Evolutionary conservation across 2,113 vertebrate species (phyloP), one percentile per base, ranked within the genome.

Genomic region (Pycnonotus jocosus): DNA sequence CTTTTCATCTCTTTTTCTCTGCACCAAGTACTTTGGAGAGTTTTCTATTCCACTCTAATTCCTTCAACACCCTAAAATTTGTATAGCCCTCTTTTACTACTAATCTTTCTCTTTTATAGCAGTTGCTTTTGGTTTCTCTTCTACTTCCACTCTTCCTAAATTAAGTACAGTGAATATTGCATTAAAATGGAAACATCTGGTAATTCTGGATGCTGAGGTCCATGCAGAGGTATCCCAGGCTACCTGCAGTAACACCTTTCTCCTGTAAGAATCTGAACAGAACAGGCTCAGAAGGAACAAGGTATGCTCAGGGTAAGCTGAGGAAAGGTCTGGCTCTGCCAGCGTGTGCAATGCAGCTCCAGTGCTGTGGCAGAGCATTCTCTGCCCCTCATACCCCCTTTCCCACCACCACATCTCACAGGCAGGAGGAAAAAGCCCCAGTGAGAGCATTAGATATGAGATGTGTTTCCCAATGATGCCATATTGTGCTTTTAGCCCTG

Each of bases 301-400:
- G 77, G 37, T 17, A 5, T 31, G 38, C 45, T 44, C 33, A 22
- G 54, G 44, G 45, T 6, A 13, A 69, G 44, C 28, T 28, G 25
- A 71, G 47, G 53, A 60, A 44, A 79, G 51, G 28, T 10, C 37
- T 50, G 68, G 15, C 15, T 38, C 35, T 72, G 58, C 44, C 21
- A 40, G 31, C 0, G 4, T 0, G 10, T 5, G 28, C 31, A 18
- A 0, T 4, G 7, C 33, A 60, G 60, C 60, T n/a, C 19, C 14
- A 18, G 12, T 3, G 13, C 51, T 12, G 53, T 1, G 25, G n/a
- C 1, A 1, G 17, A 78, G 65, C 47, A 81, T 28, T 40, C 54
- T 28, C 22, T 4, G 17, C 11, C 40, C 73, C 54, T 25, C 74
- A 20, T 2, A 44, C 40, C 20, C 27, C n/a, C 23, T 5, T 72